phyloP scores from a whole-genome alignment of 2,113 vertebrate species.

The Atlantisia rogersi region DNA sequence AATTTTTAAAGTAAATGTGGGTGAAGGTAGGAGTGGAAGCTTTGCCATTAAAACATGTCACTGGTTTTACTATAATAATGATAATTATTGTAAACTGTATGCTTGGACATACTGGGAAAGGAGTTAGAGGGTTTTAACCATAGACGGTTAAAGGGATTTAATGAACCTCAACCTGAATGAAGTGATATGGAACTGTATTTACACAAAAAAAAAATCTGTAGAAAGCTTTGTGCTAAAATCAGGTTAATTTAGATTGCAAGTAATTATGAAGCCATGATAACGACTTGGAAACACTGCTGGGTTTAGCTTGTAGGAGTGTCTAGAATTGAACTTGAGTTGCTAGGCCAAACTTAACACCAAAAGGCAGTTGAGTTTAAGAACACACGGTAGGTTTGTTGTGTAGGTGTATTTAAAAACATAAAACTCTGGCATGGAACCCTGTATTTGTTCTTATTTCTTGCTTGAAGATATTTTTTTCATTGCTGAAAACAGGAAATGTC shows the following conservation, averaged over 20 bases:
- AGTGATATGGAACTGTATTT: neutral
- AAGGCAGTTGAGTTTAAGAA: neutral
- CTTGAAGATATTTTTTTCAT: neutral
- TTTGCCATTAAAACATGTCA: neutral
- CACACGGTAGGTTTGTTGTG: fast-evolving
- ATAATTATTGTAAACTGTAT: neutral
- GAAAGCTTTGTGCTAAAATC: neutral
- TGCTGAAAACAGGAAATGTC: neutral
- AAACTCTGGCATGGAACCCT: neutral
- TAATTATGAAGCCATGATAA: neutral
- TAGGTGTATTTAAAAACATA: neutral
- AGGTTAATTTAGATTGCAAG: neutral
- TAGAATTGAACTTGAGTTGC: neutral
- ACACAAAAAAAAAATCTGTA: neutral
- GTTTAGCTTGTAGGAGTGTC: neutral
- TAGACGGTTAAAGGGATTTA: neutral
- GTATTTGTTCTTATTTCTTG: neutral
- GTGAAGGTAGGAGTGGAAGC: neutral
- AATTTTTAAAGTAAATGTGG: neutral
- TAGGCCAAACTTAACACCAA: neutral
- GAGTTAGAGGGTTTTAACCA: neutral
- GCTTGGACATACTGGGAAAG: neutral
- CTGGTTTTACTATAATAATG: neutral
- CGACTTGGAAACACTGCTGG: neutral
- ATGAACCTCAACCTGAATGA: neutral